These are phyloP conservation scores for Blera fallax DNA, from an alignment of 2,888 invertebrate genomes.

Conservation along the genomic window DNA sequence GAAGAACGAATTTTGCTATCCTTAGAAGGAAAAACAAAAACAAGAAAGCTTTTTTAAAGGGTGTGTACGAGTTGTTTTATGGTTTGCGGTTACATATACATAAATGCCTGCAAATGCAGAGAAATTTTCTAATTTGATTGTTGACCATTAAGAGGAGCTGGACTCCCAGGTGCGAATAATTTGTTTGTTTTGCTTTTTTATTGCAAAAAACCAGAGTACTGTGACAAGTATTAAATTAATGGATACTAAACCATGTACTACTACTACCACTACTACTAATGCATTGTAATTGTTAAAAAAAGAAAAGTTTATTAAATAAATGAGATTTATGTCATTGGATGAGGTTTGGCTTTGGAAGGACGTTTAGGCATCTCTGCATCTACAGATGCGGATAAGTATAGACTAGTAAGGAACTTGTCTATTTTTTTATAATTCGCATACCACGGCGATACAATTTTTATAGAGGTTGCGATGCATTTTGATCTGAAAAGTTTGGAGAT, in stretches of 20 bases:
- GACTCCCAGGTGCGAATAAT: slow-evolving; percentile 35
- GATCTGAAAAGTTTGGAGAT: too few relatives aligned
- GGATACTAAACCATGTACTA: slow-evolving; percentile 9
- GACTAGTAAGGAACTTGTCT: too few relatives aligned
- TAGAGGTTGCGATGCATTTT: too few relatives aligned
- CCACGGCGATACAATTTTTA: too few relatives aligned
- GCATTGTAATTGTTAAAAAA: slow-evolving; percentile 40
- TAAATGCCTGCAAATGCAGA: not conserved
- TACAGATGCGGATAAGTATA: too few relatives aligned
- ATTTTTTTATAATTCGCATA: too few relatives aligned
- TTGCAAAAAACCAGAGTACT: not conserved
- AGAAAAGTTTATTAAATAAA: slow-evolving; percentile 26
- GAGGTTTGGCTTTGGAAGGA: not conserved
- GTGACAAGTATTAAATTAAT: not conserved
- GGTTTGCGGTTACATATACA: slow-evolving; percentile 36
- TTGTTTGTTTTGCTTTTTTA: slow-evolving; percentile 21
- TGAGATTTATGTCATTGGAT: not conserved
- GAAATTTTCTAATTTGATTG: slow-evolving; percentile 11
- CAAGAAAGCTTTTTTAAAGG: not conserved
- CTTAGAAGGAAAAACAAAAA: not conserved
- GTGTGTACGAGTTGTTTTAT: slow-evolving; percentile 13
- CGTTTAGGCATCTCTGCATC: not conserved
- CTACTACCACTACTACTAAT: slow-evolving; percentile 14
- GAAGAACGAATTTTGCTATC: not conserved
- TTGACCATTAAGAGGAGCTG: slow-evolving; percentile 30